These are phyloP conservation scores for Dendrolimus kikuchii DNA, from an alignment of 1,140 invertebrate species.

Conservation along the genomic window DNA sequence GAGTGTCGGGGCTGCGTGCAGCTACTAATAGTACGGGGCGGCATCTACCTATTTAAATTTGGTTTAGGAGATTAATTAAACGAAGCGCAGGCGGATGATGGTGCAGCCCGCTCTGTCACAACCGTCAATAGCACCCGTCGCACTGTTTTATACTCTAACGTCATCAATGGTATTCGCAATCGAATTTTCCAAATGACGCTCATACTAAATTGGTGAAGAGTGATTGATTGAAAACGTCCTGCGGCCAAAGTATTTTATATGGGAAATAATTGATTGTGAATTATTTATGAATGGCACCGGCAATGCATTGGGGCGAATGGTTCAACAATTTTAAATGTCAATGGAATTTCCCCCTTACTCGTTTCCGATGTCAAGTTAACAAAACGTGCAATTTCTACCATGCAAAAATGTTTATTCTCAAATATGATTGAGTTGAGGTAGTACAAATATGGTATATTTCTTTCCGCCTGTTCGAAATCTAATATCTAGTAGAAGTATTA, in stretches of 20 bases:
- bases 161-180: slow-evolving; percentile 54
- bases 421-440: too few relatives aligned
- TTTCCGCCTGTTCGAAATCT: too few relatives aligned
- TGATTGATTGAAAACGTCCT: slow-evolving; percentile 62
- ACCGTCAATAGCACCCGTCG: slow-evolving; percentile 52
- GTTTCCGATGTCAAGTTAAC: background rate
- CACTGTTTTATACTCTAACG: slow-evolving; percentile 55
- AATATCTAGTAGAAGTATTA: too few relatives aligned
- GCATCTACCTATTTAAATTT: slow-evolving; percentile 49
- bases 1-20: slow-evolving; percentile 18
- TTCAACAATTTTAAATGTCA: slow-evolving; percentile 10
- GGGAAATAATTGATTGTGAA: slow-evolving; percentile 58
- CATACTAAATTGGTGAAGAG: slow-evolving; percentile 65
- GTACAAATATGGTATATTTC: too few relatives aligned
- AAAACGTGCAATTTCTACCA: too few relatives aligned
- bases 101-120: slow-evolving; percentile 37
- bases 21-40: slow-evolving; percentile 25
- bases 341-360: slow-evolving; percentile 12
- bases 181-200: slow-evolving; percentile 68
- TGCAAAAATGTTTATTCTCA: too few relatives aligned
- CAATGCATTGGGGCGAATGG: slow-evolving; percentile 16
- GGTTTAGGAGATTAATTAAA: slow-evolving; percentile 63
- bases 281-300: slow-evolving; percentile 37
- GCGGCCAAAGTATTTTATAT: slow-evolving; percentile 53
- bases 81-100: slow-evolving; percentile 25